A percentile compares a stretch with the other conserved stretches of the same genome.
Conservation (phyloP, 2,888 invertebrate genomes). For the Tuberolachnus salignus region DNA sequence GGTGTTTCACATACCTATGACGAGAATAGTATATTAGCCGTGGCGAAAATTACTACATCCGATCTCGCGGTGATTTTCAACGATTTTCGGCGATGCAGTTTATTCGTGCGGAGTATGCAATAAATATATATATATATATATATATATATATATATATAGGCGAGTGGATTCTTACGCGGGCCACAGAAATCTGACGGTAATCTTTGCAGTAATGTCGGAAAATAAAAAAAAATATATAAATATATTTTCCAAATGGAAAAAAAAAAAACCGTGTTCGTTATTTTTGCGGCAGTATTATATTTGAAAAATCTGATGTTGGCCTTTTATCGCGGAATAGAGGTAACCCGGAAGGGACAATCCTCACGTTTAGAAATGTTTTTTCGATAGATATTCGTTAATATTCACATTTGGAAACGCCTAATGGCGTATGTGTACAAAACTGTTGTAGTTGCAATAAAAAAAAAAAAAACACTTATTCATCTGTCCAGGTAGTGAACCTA, state of each 20-base stretch:
- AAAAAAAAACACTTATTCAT: too few species aligned
- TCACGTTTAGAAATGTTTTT: too few species aligned
- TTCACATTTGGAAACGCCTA: not conserved
- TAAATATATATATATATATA: not conserved
- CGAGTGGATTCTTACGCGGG: not conserved
- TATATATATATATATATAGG: not conserved
- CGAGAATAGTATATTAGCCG: too few species aligned
- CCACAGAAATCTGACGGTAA: not conserved
- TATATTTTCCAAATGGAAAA: too few species aligned
- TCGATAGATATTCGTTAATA: not conserved
- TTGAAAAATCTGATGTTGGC: too few species aligned
- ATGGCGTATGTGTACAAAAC: not conserved
- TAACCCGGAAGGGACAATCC: too few species aligned
- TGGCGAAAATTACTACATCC: not conserved
- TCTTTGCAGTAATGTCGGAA: not conserved
- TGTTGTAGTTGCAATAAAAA: too few species aligned
- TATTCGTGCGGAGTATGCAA: not conserved
- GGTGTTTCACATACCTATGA: too few species aligned
- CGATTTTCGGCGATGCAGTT: not conserved
- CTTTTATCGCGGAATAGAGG: too few species aligned
- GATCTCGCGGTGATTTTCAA: not conserved
- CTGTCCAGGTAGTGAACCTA: too few species aligned
- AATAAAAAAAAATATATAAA: constrained; percentile 7
- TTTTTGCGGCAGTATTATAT: too few species aligned
- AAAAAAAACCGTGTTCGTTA: not conserved